These are phyloP conservation scores for Lucilia cuprina DNA, from an alignment of 1,140 invertebrate species.

Conservation along the genomic window DNA sequence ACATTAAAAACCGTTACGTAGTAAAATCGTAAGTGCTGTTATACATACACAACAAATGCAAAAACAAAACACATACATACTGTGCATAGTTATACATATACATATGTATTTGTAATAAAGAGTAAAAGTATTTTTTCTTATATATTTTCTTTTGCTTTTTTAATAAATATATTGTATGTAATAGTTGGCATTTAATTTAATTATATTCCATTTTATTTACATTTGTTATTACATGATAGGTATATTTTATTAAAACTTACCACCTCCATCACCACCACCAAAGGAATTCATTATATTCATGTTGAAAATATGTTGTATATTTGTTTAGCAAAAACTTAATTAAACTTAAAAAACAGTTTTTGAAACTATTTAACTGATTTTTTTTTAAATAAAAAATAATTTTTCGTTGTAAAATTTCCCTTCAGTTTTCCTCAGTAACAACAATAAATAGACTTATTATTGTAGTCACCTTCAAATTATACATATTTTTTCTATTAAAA, in stretches of 20 bases:
- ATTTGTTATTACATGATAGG: not conserved
- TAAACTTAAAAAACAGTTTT: not conserved
- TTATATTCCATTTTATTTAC: not conserved
- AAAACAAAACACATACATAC: not conserved
- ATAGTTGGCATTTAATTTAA: not conserved
- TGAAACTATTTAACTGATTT: not conserved
- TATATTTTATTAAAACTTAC: slow-evolving; percentile 46
- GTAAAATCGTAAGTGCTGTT: slow-evolving; percentile 28
- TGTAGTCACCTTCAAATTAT: slow-evolving; percentile 22
- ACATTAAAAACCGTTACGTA: slow-evolving; percentile 31
- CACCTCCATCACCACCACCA: slow-evolving; percentile 50
- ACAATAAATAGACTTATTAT: not conserved
- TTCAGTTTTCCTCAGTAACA: not conserved
- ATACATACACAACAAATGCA: slow-evolving; percentile 20
- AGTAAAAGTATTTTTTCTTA: not conserved
- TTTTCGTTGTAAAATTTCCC: slow-evolving; percentile 25
- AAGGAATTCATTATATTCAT: slow-evolving; percentile 61
- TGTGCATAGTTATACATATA: too few relatives aligned
- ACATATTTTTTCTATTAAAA: not conserved
- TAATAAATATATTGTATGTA: not conserved
- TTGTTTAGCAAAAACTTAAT: not conserved
- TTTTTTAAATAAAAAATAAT: slow-evolving; percentile 9
- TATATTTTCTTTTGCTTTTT: too few relatives aligned
- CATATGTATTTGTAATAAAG: not conserved
- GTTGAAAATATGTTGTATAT: slow-evolving; percentile 38